Evolutionary conservation across 2,113 vertebrate genomes (phyloP), one percentile per base, ranked within the genome.

Genomic region (Perca schrenkii): DNA sequence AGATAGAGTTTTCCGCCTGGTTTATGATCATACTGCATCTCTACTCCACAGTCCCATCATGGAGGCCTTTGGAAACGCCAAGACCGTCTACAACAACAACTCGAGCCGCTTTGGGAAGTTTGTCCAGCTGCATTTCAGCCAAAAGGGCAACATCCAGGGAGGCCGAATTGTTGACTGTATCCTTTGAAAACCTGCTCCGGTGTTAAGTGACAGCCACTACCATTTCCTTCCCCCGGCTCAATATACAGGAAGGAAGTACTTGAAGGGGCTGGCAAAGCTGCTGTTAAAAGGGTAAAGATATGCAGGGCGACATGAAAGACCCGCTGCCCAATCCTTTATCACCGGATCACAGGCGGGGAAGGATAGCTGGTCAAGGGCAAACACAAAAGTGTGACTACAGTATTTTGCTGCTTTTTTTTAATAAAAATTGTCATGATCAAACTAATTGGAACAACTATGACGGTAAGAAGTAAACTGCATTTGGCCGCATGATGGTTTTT

Each of bases 91-190:
- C 96, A 99, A 99, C 96, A 99, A 97, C 96, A 99, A 99, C 95
- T 99, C 98, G 7, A 99, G 98, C 87, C 98, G 98, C 82, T 99
- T 99, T 8, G 98, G 98, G 90, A 99, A 99, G 95, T 99, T 99
- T 11, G 94, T 99, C 79, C 98, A 99, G 93, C 95, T 99, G 88
- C 96, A 97, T 86, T 97, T 99, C 93, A 96, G 96, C 89, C 97
- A 97, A 89, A 96, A 97, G 79, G 98, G 98, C 58, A 99, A 99
- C 91, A 99, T 99, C 95, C 97, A 98, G 95, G 98, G 98, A 66
- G 98, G 98, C 83, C 94, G 94, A n/a, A 98, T 99, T 69, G 93
- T 98, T 68, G 98, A 99, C 95, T 99, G 98, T 99, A 99, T 99
- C 98, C 97, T 98, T 17, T 0, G 34, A 69, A 47, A 64, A 19